Percentiles rank a stretch among this genome's conserved stretches.
Conservation (phyloP, 2,888 invertebrate genomes). For the Drosophila siamana region DNA sequence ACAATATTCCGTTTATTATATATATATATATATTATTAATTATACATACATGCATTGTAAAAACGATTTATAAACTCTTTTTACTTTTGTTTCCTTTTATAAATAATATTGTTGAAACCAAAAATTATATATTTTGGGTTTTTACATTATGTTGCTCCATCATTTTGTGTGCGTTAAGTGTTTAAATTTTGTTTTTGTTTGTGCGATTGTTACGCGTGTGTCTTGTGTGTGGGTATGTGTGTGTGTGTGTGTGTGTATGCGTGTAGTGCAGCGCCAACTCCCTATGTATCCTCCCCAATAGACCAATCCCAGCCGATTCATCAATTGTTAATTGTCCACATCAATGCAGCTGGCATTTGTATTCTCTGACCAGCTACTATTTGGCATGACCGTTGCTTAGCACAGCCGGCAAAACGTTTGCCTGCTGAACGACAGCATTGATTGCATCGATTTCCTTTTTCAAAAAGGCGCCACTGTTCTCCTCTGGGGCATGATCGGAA, state of each 20-base stretch:
- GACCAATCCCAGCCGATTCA: constrained; percentile 14
- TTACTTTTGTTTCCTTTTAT: neutral
- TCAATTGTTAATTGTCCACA: constrained; percentile 8
- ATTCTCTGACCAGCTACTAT: constrained; percentile 67
- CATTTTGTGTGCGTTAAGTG: neutral
- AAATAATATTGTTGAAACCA: constrained; percentile 26
- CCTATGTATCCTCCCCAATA: neutral
- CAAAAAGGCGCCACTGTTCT: constrained; percentile 76
- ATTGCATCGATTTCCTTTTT: constrained; percentile 85
- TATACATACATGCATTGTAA: constrained; percentile 23
- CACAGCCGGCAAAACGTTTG: constrained; percentile 85
- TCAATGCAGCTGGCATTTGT: constrained; percentile 27
- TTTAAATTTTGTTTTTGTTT: constrained; percentile 1
- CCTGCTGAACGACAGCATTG: constrained; percentile 85
- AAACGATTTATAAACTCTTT: constrained; percentile 27
- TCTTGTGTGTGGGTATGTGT: constrained; percentile 12
- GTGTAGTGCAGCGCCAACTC: constrained; percentile 18
- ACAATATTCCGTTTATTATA: constrained; percentile 14
- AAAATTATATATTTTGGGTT: constrained; percentile 11
- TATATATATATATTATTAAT: constrained; percentile 22
- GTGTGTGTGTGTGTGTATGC: constrained; percentile 11
- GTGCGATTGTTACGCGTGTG: constrained; percentile 9
- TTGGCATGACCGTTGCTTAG: constrained; percentile 85
- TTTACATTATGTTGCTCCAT: neutral
- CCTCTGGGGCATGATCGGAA: constrained; percentile 40